phyloP scores from a whole-genome alignment of 2,113 vertebrate species.

The Phoxinus phoxinus region DNA sequence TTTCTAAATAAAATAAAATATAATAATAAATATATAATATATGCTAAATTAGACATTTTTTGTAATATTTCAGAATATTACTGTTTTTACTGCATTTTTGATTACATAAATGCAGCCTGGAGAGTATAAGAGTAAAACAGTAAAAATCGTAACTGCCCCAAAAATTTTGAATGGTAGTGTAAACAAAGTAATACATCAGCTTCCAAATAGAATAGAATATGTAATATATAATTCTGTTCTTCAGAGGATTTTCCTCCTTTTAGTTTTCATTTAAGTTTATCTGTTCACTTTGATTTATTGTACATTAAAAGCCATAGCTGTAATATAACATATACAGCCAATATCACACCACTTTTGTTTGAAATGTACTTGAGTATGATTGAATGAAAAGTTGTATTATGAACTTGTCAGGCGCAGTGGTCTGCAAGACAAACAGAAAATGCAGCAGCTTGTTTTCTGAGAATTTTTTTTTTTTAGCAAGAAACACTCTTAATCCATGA shows the following conservation, averaged over 20 bases:
- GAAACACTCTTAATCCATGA: slow-evolving; percentile 52
- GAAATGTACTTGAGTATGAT: slow-evolving; percentile 26
- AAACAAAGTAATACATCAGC: too few species aligned
- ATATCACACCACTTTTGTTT: slow-evolving; percentile 2
- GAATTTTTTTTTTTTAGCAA: slow-evolving; percentile 6
- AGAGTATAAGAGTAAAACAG: too few species aligned
- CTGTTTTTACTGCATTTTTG: background rate
- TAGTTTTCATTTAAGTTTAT: background rate
- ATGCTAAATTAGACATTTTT: background rate
- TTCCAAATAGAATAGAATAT: too few species aligned
- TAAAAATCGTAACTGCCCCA: too few species aligned
- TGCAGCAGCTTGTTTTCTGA: slow-evolving; percentile 34
- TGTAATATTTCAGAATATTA: background rate
- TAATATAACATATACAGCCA: background rate
- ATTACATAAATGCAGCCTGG: too few species aligned
- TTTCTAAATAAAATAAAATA: background rate
- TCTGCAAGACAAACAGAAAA: slow-evolving; percentile 40
- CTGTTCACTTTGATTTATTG: background rate
- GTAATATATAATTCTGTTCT: background rate
- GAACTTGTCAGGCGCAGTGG: background rate
- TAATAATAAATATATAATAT: background rate
- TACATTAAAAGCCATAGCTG: background rate
- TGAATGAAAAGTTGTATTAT: slow-evolving; percentile 16
- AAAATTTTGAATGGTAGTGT: too few species aligned
- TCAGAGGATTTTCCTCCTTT: background rate